Base-by-base conservation (phyloP, 2,797 vertebrate genomes). In the Artibeus lituratus region DNA sequence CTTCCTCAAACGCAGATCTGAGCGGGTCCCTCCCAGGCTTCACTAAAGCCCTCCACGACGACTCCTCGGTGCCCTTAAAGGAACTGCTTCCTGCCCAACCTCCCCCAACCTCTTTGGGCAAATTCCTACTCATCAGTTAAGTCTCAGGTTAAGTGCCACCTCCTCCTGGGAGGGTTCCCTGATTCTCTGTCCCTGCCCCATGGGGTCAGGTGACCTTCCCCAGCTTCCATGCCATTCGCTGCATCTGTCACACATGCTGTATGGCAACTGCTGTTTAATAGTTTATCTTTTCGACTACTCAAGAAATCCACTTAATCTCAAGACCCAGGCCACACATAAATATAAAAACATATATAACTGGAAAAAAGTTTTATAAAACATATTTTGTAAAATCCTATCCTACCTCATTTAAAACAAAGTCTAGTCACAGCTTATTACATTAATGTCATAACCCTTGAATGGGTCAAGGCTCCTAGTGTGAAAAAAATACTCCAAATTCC, bases 351-450 rank as follows among this genome's bases (percentile, higher is more conserved):
- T 80, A 87, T 42, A 24, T 51, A 67, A 67, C 44, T 84, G 82
- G 35, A 69, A 49, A 29, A 78, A 89, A 49, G 26, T 82, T 92
- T 74, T 24, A 51, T 49, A 44, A 74, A 94, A 80, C 16, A 80
- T 65, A 49, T n/a, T 96, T 94, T 78, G 26, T 94, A 77, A 83
- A 88, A 65, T 67, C 16, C 32, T 59, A 35, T 57, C 70, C 35
- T 86, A 91, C 90, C 39, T 76, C 47, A 86, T 81, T 65, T 91
- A 76, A 53, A 94, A 87, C 32, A 90, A 86, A 86, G 70, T 42
- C 29, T 78, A 24, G 22, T 49, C 87, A 85, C 3, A 84, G 15
- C 1, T 55, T 32, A 55, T 37, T 67, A 84, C 53, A 37, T 9
- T 85, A 53, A 94, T 81, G 92, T 93, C 72, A 69, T 19, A 93